Evolutionary conservation across 2,888 invertebrate genomes (phyloP).

Genomic region (Monopis laevigella): DNA sequence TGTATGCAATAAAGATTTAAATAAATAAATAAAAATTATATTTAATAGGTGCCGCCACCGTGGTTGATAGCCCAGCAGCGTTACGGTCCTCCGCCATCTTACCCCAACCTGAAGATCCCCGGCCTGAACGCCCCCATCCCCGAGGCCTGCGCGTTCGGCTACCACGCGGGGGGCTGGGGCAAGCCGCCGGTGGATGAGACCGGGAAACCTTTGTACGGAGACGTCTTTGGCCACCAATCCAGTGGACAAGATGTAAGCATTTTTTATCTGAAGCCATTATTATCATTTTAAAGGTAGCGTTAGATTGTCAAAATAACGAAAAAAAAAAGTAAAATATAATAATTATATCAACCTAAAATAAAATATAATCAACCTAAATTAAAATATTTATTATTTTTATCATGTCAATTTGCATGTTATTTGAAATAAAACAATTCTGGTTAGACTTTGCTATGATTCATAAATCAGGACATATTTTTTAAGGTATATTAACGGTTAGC

Average conservation of each 20-base stretch:
- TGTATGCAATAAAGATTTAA: too few species aligned
- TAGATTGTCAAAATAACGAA: too few species aligned
- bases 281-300: too few species aligned
- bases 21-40: background rate
- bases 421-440: too few species aligned
- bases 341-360: too few species aligned
- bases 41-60: conserved; percentile 79
- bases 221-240: conserved; percentile 92
- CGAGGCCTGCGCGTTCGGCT: conserved; percentile 96
- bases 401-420: too few species aligned
- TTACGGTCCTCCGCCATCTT: conserved; percentile 98
- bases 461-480: too few species aligned
- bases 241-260: conserved; percentile 74
- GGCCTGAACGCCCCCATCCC: conserved; percentile 99
- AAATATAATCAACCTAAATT: too few species aligned
- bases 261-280: conserved; percentile 1
- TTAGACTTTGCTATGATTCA: too few species aligned
- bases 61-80: conserved; percentile 98
- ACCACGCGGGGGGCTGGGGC: conserved; percentile 99
- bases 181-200: conserved; percentile 99
- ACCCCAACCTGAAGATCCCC: conserved; percentile 97
- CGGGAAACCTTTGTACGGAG: conserved; percentile 97
- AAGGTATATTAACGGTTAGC: too few species aligned
- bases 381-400: too few species aligned
- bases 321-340: too few species aligned